Evolutionary conservation across 2,797 vertebrate genomes (phyloP).

Genomic region (Margarornis squamiger): DNA sequence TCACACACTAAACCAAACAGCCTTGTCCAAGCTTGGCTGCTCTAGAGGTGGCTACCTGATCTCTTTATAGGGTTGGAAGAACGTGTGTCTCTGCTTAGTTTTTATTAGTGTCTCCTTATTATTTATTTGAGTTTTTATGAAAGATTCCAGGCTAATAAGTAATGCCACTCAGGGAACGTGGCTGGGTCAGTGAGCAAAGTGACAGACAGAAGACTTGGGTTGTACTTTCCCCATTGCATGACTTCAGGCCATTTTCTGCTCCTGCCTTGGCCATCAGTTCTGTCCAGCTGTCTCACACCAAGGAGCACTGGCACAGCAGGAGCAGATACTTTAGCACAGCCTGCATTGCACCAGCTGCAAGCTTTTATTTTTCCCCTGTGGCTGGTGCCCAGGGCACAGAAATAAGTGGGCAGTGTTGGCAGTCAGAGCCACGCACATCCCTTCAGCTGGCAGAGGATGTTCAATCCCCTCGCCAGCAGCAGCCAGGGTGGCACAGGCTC

Average conservation of each 20-base stretch:
- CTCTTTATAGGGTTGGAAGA: neutral
- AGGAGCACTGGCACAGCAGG: neutral
- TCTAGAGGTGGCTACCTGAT: neutral
- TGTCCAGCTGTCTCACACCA: neutral
- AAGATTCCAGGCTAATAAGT: neutral
- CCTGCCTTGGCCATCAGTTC: neutral
- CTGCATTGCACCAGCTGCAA: neutral
- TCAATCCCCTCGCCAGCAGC: fast-evolving
- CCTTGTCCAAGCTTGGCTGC: neutral
- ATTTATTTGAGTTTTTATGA: neutral
- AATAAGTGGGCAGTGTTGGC: fast-evolving
- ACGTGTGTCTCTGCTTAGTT: neutral
- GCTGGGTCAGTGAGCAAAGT: neutral
- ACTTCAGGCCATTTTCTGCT: neutral
- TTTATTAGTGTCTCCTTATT: neutral
- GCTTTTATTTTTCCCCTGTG: neutral
- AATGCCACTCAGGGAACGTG: fast-evolving
- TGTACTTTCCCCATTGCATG: neutral
- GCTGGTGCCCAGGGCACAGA: fast-evolving
- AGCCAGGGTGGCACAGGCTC: neutral
- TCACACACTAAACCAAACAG: neutral
- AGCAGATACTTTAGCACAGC: neutral
- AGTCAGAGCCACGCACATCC: neutral
- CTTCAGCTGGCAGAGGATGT: neutral
- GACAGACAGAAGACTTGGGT: neutral